Evolutionary conservation across 2,888 invertebrate genomes (phyloP), one percentile per base, ranked within the genome.

Genomic region (Phrixothrix hirtus): DNA sequence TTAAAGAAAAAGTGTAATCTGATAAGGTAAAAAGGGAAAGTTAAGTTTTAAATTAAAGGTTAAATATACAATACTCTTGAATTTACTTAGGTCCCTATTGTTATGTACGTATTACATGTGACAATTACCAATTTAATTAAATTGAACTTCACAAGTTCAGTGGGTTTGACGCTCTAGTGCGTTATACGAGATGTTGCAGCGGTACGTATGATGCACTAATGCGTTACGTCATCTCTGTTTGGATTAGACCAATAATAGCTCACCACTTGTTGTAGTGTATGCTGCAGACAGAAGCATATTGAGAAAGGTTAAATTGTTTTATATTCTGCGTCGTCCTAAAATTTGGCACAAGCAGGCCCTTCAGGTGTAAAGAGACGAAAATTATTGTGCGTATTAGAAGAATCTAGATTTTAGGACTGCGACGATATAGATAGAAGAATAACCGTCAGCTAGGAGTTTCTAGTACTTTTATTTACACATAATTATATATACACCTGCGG

Each of bases 131-230:
- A n/a, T n/a, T n/a, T n/a, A n/a, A n/a, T n/a, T n/a, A n/a, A n/a
- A n/a, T n/a, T n/a, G n/a, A n/a, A n/a, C n/a, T 29, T 29, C 5
- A 29, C 29, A 29, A 6, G 29, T 29, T 29, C 29, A 29, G 29
- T 29, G 29, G 9, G 29, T 10, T 6, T 29, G 10, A 29, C 29
- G 29, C 29, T n/a, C 29, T 10, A 10, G 29, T 29, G 10, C 29
- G 29, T 29, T 10, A 29, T 29, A 10, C 3, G 29, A 2, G 29
- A 5, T n/a, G 29, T n/a, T 29, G 29, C 4, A 29, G 29, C 5
- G 10, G 2, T 29, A 2, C 29, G 29, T 29, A 21, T 21, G 5
- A 21, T 21, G 7, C 25, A 21, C 25, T 21, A 4, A 21, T 21
- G 7, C 7, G 25, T 21, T 7, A 5, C 25, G 7, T 21, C 25